Evolutionary conservation across 64 coral and sea anemone genomes (phyloP).

Genomic region (Pocillopora damicornis): DNA sequence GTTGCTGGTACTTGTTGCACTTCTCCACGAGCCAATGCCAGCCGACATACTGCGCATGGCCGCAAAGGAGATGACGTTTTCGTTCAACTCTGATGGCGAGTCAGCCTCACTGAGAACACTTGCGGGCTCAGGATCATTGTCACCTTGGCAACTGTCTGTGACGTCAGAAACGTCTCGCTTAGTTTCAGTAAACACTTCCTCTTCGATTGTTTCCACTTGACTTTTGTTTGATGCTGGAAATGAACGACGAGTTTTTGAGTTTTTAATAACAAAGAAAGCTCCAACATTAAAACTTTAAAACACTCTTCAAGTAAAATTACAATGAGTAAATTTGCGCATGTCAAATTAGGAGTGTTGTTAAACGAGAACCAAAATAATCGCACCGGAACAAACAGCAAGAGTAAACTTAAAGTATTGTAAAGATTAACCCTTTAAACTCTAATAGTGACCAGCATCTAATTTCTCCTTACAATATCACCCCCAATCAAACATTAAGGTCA

Average conservation of each 20-base stretch:
- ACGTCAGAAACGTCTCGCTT: conserved; percentile 26
- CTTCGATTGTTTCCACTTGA: conserved; percentile 77
- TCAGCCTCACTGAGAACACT: conserved; percentile 54
- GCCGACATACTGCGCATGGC: conserved; percentile 66
- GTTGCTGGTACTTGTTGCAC: conserved; percentile 66
- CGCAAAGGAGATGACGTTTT: conserved; percentile 62
- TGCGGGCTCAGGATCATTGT: conserved; percentile 41
- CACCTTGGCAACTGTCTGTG: conserved; percentile 17
- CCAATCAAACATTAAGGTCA: too few relatives aligned
- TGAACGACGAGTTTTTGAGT: background rate
- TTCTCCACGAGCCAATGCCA: conserved; percentile 83
- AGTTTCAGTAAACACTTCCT: conserved; percentile 73
- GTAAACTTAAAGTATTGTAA: too few relatives aligned
- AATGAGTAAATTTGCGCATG: too few relatives aligned
- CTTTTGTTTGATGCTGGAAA: conserved; percentile 55
- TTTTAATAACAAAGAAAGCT: background rate
- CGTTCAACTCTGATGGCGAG: conserved; percentile 55
- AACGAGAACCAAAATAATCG: background rate
- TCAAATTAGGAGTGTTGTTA: too few relatives aligned
- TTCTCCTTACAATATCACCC: too few relatives aligned
- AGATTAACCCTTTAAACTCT: too few relatives aligned
- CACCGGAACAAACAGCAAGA: background rate
- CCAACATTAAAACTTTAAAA: background rate
- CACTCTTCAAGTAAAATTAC: background rate
- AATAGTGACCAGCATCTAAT: too few relatives aligned